Base-by-base conservation (phyloP, 2,888 invertebrate species). In the Silvanus unidentatus region DNA sequence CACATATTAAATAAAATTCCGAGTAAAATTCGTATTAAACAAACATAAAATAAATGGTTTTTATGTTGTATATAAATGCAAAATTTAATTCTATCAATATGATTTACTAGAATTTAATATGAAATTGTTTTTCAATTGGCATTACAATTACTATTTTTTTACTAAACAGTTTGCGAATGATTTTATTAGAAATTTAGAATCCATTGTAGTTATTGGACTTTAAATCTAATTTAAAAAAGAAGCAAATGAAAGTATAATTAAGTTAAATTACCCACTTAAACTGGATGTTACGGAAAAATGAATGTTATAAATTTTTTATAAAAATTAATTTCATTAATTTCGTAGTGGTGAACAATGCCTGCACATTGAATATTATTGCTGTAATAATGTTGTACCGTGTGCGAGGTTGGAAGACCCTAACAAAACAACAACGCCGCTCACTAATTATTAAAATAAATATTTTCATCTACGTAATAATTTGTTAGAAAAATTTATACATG, bases 311-410 rank as follows among this genome's bases (percentile, higher is more conserved):
- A 46, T 49, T 52, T 22, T 52, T 46, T 53, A 49, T 45, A 49
- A 42, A n/a, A 47, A 47, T 50, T 52, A 47, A 49, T 49, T 52
- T 50, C 50, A 52, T 52, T 42, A 45, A 52, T 53, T 44, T 45
- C 52, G 56, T 56, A 57, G 60, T 58, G 56, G 53, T 57, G 51
- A 47, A 54, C 52, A 49, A 47, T 57, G 57, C 57, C 57, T 57
- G 60, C 60, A 60, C 54, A 57, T 42, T 48, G 47, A 41, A 47
- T 45, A 50, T 51, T 42, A 49, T 49, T 50, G 54, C 37, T 53
- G 53, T 47, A 49, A 50, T 49, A 48, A 51, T 50, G 52, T 48
- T 42, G 40, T 37, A 45, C 35, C 28, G 8, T 22, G n/a, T n/a
- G 22, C 22, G 4, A 22, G 4, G 3, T 22, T 3, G n/a, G 12